Evolutionary conservation across 2,888 invertebrate genomes (phyloP).

Genomic region (Calameuta filiformis): DNA sequence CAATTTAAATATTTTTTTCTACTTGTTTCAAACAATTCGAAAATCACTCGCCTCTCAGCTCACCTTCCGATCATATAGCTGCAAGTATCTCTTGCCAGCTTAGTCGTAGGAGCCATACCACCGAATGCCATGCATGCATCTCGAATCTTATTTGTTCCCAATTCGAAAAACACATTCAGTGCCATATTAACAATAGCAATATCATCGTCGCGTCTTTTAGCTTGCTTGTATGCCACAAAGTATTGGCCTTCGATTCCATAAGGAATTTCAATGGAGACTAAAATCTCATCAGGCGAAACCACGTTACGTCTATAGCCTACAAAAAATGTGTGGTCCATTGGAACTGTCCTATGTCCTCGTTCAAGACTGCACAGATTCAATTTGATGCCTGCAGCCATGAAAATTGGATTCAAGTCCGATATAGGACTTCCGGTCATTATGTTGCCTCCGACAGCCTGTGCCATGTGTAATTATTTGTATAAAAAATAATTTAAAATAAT

Average conservation of each 20-base stretch:
- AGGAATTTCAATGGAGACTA: conserved; percentile 84
- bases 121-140: conserved; percentile 84
- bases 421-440: conserved; percentile 96
- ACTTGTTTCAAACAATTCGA: background rate
- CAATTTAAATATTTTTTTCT: background rate
- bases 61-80: conserved; percentile 69
- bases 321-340: conserved; percentile 84
- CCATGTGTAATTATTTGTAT: background rate
- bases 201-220: conserved; percentile 92
- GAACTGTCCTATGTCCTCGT: conserved; percentile 70
- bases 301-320: conserved; percentile 86
- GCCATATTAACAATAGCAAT: conserved; percentile 95
- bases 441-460: conserved; percentile 87
- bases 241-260: conserved; percentile 77
- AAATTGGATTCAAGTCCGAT: conserved; percentile 93
- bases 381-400: conserved; percentile 80
- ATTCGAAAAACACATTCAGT: conserved; percentile 76
- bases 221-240: conserved; percentile 90
- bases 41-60: conserved; percentile 17
- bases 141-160: conserved; percentile 69
- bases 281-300: conserved; percentile 79
- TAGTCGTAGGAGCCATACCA: conserved; percentile 91
- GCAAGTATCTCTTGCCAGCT: conserved; percentile 77
- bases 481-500: background rate
- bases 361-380: conserved; percentile 73